Conservation (phyloP, 2,888 invertebrate genomes). For the Cistogaster globosa region DNA sequence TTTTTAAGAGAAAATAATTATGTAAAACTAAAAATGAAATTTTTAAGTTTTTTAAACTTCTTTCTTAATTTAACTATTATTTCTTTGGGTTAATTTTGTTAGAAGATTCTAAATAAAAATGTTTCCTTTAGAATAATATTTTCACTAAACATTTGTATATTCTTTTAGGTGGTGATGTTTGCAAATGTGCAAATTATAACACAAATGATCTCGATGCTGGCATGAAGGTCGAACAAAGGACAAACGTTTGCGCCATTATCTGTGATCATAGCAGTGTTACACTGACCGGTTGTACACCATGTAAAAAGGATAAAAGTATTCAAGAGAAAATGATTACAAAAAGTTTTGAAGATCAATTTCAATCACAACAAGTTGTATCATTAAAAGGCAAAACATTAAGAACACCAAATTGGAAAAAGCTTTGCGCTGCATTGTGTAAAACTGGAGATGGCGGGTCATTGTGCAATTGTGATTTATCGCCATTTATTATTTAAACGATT, state of each 20-base stretch:
- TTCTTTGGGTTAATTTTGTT: too few relatives aligned
- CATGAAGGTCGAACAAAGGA: conserved; percentile 19
- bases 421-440: conserved; percentile 87
- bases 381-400: conserved; percentile 52
- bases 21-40: too few relatives aligned
- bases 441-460: conserved; percentile 89
- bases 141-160: not conserved
- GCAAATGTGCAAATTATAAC: conserved; percentile 71
- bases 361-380: conserved; percentile 11
- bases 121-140: too few relatives aligned
- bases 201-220: conserved; percentile 41
- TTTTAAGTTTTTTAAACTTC: too few relatives aligned
- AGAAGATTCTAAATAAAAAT: too few relatives aligned
- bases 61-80: too few relatives aligned
- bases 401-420: conserved; percentile 85
- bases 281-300: conserved; percentile 80
- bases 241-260: conserved; percentile 77
- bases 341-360: conserved; percentile 72
- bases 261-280: conserved; percentile 77
- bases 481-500: conserved; percentile 81
- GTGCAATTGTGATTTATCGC: conserved; percentile 89
- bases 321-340: conserved; percentile 30
- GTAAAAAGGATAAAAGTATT: conserved; percentile 63
- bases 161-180: conserved; percentile 75
- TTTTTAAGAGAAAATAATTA: too few relatives aligned